Conservation (phyloP, 2,888 invertebrate genomes). For the Thecophora atra region DNA sequence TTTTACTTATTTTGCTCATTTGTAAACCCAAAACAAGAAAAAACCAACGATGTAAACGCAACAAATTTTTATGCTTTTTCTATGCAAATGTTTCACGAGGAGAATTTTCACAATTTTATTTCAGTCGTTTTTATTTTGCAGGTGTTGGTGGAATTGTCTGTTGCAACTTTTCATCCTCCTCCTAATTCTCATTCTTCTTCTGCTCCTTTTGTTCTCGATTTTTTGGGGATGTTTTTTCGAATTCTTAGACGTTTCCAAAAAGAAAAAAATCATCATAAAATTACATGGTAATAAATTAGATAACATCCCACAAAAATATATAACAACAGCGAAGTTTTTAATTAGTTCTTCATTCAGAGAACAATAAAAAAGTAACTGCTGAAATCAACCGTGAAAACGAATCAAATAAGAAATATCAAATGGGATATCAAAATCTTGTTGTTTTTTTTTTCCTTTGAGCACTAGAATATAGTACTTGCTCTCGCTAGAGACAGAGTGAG, state of each 20-base stretch:
- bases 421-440: too few species aligned
- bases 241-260: slow-evolving; percentile 6
- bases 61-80: slow-evolving; percentile 33
- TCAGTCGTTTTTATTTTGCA: not conserved
- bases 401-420: too few species aligned
- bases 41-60: slow-evolving; percentile 14
- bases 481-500: too few species aligned
- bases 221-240: slow-evolving; percentile 12
- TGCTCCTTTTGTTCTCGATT: not conserved
- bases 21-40: not conserved
- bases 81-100: slow-evolving; percentile 21
- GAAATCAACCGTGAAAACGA: slow-evolving; percentile 13
- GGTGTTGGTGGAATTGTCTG: not conserved
- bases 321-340: slow-evolving; percentile 3
- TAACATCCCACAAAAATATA: not conserved
- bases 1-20: not conserved
- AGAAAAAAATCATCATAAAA: slow-evolving; percentile 16
- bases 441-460: too few species aligned
- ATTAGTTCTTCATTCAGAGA: slow-evolving; percentile 12
- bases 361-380: not conserved
- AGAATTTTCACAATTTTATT: not conserved
- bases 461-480: too few species aligned
- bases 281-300: slow-evolving; percentile 28
- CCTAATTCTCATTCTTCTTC: not conserved
- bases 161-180: not conserved